Conservation (phyloP, 2,113 vertebrate species). For the Rhegmatorhina hoffmannsi region DNA sequence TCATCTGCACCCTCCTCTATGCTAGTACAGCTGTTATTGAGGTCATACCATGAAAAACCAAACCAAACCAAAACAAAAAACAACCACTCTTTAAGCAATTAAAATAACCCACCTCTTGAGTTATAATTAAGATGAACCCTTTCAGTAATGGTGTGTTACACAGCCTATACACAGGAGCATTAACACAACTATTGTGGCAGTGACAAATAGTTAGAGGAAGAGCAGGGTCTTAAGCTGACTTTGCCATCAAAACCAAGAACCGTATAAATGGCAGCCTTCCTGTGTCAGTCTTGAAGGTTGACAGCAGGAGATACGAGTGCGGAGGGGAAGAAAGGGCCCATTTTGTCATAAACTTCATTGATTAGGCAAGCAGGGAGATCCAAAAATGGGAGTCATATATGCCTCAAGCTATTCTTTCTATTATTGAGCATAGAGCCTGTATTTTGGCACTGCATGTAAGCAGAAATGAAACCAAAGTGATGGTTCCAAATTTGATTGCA, state of each 20-base stretch:
- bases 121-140: background rate
- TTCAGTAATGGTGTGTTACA: accelerated
- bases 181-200: background rate
- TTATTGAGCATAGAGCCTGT: background rate
- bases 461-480: background rate
- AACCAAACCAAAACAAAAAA: background rate
- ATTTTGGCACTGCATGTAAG: background rate
- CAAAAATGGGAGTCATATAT: background rate
- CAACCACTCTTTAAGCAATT: background rate
- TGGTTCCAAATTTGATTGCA: background rate
- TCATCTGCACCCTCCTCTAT: background rate
- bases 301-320: background rate
- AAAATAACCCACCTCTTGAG: background rate
- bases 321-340: background rate
- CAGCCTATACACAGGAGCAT: background rate
- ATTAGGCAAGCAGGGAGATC: background rate
- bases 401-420: background rate
- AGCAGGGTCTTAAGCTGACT: background rate
- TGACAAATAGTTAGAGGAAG: background rate
- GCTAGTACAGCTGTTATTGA: accelerated
- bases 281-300: background rate
- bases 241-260: background rate
- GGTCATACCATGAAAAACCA: too few relatives aligned
- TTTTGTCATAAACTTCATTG: background rate
- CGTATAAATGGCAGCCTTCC: background rate